Evolutionary conservation across 23 tunicate species (phyloP).

Genomic region (Phallusia fumigata): DNA sequence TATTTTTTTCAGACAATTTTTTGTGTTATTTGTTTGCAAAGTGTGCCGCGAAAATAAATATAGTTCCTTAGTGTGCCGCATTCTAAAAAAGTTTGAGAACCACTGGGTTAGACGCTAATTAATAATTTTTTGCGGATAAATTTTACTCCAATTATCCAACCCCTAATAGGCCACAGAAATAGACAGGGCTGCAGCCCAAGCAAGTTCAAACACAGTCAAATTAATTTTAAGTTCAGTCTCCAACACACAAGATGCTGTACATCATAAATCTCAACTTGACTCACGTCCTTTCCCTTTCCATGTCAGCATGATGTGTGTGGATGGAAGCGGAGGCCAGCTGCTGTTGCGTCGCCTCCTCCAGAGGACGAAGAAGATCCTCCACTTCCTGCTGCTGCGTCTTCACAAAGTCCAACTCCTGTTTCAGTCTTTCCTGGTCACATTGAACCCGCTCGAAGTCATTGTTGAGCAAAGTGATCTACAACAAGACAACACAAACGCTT

Average conservation of each 20-base stretch:
- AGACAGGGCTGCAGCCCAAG: no score
- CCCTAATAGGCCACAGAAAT: no score
- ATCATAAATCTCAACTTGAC: neutral
- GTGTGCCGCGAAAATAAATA: no score
- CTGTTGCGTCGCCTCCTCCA: conserved; percentile 69
- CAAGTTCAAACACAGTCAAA: neutral
- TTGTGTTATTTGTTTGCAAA: no score
- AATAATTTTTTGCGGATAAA: no score
- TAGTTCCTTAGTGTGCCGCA: no score
- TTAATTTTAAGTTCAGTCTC: neutral
- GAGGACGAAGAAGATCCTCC: conserved; percentile 71
- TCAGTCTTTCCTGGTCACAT: conserved; percentile 64
- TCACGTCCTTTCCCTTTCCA: conserved; percentile 93
- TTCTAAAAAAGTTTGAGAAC: no score
- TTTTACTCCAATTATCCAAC: no score
- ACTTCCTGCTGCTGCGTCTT: conserved; percentile 83
- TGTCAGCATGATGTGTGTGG: conserved; percentile 94
- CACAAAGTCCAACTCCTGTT: conserved; percentile 75
- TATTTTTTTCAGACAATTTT: no score
- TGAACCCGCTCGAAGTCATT: conserved; percentile 66
- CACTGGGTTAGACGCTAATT: no score
- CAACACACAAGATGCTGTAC: neutral
- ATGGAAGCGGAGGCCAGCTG: conserved; percentile 65
- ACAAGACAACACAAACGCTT: neutral
- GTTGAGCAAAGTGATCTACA: conserved; percentile 75